Conservation (phyloP, 2,797 vertebrate species). For the Cynopterus sphinx region DNA sequence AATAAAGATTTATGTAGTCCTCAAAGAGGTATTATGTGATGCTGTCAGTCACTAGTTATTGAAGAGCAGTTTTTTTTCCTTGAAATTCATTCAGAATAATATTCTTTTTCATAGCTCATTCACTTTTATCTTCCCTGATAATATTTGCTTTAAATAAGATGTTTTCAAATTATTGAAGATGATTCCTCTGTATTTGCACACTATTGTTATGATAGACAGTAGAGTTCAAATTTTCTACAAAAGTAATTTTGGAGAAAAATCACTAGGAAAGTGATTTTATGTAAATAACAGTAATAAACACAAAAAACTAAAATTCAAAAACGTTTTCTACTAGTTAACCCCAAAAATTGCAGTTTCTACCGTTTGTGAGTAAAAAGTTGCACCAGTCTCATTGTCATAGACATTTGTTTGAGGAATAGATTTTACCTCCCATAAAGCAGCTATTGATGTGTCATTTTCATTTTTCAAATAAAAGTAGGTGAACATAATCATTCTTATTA, state of each 20-base stretch:
- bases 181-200: not conserved
- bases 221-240: not conserved
- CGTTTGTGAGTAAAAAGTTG: not conserved
- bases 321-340: not conserved
- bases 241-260: not conserved
- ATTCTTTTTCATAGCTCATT: not conserved
- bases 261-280: not conserved
- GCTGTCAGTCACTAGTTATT: not conserved
- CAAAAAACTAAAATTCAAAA: not conserved
- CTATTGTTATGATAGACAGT: not conserved
- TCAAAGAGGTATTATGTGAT: not conserved
- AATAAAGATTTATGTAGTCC: constrained; percentile 19
- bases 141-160: constrained; percentile 58
- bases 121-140: constrained; percentile 12
- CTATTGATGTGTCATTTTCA: not conserved
- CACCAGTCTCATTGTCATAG: not conserved
- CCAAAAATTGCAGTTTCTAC: not conserved
- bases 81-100: constrained; percentile 25
- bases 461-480: constrained; percentile 22
- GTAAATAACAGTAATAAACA: not conserved
- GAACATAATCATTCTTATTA: not conserved
- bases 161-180: not conserved
- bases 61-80: not conserved
- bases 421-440: constrained; percentile 2
- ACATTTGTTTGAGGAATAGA: not conserved